phyloP scores from a whole-genome alignment of 2,797 vertebrate genomes.

The Acestrorhynchus altus region DNA sequence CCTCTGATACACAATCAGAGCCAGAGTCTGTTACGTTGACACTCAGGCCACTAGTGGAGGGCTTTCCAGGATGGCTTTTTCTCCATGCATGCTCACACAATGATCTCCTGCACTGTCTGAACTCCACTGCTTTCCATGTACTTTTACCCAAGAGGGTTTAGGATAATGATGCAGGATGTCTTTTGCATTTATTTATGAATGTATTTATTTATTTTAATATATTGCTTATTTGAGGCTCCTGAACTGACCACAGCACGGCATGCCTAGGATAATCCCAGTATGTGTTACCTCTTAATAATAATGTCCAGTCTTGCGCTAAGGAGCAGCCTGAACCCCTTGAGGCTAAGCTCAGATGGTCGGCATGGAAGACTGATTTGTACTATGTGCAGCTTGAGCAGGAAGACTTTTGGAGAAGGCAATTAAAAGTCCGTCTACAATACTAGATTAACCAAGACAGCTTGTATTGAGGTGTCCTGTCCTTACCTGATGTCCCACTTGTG shows the following conservation, averaged over 20 bases:
- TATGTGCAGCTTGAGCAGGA: constrained; percentile 28
- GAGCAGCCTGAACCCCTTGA: constrained; percentile 38
- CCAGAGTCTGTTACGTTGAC: constrained; percentile 33
- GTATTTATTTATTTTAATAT: too few relatives aligned
- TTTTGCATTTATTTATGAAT: neutral
- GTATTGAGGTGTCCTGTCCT: constrained; percentile 52
- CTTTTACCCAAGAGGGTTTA: neutral
- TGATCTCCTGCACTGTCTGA: neutral
- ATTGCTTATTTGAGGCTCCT: neutral
- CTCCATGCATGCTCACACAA: constrained; percentile 6
- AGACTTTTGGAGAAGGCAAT: constrained; percentile 52
- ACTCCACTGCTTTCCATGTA: neutral
- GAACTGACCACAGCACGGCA: constrained; percentile 26
- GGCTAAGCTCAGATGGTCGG: constrained; percentile 18
- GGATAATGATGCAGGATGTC: neutral
- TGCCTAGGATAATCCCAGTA: constrained; percentile 35
- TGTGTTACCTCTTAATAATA: constrained; percentile 50
- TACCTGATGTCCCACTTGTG: constrained; percentile 53
- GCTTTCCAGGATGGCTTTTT: constrained; percentile 9
- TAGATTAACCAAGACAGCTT: constrained; percentile 55
- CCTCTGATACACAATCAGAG: constrained; percentile 44
- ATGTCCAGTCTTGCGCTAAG: constrained; percentile 45
- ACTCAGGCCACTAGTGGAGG: constrained; percentile 21
- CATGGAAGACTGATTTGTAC: constrained; percentile 20
- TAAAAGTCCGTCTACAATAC: constrained; percentile 53